Evolutionary conservation across 2,113 vertebrate species (phyloP).

Genomic region (Oxyura jamaicensis): DNA sequence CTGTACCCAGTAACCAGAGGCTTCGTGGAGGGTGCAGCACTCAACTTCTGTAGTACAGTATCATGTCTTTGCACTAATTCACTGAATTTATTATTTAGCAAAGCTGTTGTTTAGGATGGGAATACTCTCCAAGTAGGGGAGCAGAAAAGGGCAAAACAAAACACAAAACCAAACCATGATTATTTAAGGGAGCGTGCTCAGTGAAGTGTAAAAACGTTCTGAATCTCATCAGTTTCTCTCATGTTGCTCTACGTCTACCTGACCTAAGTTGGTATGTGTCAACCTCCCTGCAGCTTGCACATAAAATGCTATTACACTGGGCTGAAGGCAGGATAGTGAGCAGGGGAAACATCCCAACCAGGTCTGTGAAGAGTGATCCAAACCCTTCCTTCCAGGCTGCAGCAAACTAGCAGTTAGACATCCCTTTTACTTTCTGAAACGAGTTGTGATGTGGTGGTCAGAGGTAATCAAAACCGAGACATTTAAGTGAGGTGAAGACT

Average conservation of each 20-base stretch:
- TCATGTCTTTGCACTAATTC: background rate
- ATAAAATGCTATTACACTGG: background rate
- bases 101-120: background rate
- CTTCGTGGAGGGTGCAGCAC: background rate
- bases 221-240: background rate
- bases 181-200: background rate
- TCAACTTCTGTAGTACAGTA: background rate
- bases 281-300: background rate
- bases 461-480: background rate
- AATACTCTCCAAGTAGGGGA: background rate
- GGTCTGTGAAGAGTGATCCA: background rate
- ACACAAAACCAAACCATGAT: rapidly evolving
- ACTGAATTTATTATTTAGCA: conserved; percentile 3
- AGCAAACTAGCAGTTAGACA: background rate
- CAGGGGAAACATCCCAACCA: background rate
- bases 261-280: background rate
- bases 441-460: background rate
- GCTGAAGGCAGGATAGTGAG: background rate
- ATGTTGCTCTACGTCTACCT: background rate
- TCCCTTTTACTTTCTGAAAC: background rate
- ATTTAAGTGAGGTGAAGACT: background rate
- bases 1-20: background rate
- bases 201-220: background rate
- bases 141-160: background rate
- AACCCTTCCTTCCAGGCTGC: background rate